A percentile compares a stretch with the other conserved stretches of the same genome.
Conservation (phyloP, 2,113 vertebrate species). For the Catharus bicknelli region DNA sequence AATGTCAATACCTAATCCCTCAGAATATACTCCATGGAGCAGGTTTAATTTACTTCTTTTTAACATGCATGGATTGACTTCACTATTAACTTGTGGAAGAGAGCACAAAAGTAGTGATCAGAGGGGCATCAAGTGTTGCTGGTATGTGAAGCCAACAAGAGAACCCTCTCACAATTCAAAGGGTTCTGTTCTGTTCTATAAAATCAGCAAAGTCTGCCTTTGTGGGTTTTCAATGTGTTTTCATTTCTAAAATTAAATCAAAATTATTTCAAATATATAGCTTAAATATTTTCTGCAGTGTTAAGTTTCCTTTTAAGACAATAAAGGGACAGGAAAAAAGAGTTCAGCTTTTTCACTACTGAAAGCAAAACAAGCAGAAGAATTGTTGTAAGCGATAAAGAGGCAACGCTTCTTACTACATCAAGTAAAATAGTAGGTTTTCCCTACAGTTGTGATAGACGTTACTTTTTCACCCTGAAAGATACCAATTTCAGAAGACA, state of each 20-base stretch:
- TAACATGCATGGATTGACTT: neutral
- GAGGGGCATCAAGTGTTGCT: neutral
- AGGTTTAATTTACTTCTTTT: neutral
- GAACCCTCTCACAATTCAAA: neutral
- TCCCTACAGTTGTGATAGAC: neutral
- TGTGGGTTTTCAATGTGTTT: neutral
- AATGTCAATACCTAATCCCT: neutral
- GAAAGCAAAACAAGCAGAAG: neutral
- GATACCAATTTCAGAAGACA: neutral
- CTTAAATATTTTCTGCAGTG: neutral
- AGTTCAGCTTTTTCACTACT: neutral
- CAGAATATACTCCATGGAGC: neutral
- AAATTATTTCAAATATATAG: neutral
- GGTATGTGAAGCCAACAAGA: neutral
- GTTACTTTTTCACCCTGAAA: neutral
- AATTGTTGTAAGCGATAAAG: neutral
- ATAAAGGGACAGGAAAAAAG: neutral
- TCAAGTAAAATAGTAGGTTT: neutral
- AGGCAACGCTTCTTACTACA: neutral
- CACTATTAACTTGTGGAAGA: neutral
- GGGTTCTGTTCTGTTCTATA: neutral
- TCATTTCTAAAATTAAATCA: neutral
- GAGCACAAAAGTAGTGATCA: neutral
- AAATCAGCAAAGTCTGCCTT: neutral
- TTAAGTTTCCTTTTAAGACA: neutral